Evolutionary conservation across 1,140 invertebrate genomes (phyloP).

Genomic region (Pseudobourletiella spinata): DNA sequence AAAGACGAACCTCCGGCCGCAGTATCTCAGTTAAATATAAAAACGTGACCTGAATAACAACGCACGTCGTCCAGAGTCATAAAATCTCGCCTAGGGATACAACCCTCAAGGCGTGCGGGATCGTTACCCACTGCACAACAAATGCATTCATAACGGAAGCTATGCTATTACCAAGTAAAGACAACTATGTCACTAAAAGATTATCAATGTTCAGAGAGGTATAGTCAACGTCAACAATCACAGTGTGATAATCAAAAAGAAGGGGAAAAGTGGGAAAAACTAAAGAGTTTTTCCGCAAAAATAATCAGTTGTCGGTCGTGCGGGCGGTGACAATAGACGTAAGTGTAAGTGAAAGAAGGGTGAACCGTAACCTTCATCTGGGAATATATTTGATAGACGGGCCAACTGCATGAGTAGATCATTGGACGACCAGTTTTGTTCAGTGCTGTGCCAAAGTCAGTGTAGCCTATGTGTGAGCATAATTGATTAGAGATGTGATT

Average conservation of each 20-base stretch:
- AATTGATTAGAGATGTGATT: not conserved
- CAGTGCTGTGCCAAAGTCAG: conserved; percentile 75
- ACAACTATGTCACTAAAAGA: no score
- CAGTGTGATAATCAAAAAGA: not conserved
- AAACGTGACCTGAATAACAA: no score
- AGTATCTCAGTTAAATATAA: no score
- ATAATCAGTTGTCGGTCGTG: not conserved
- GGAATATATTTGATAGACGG: conserved; percentile 84
- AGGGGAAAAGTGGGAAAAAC: not conserved
- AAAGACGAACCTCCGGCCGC: no score
- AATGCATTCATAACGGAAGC: no score
- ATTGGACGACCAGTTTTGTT: conserved; percentile 82
- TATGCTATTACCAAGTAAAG: no score
- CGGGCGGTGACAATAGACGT: not conserved
- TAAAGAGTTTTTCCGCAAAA: not conserved
- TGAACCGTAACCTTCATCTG: conserved; percentile 56
- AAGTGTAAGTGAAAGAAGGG: not conserved
- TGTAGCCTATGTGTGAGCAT: conserved; percentile 56
- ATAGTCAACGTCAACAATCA: no score
- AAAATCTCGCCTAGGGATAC: no score
- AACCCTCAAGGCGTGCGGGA: no score
- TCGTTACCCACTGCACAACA: no score
- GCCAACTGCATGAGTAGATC: conserved; percentile 96
- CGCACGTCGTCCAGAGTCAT: no score
- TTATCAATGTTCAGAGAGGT: no score